Base-by-base conservation (phyloP, 2,888 invertebrate species). In the Pollenia angustigena region DNA sequence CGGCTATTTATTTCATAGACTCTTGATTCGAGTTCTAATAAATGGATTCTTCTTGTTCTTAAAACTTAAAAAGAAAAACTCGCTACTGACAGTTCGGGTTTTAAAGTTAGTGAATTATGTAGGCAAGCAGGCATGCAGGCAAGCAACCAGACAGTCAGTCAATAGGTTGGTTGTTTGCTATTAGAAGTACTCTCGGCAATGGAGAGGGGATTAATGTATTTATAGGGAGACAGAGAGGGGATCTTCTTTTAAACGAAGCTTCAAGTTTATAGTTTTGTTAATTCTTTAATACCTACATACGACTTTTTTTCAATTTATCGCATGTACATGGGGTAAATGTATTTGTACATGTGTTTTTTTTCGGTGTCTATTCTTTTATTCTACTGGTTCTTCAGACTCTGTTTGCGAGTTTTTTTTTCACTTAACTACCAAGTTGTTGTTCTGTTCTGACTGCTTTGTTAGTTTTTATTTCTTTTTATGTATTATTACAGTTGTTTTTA, bases 341-440 rank as follows among this genome's bases (percentile, higher is more conserved):
- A 62, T 54, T 50, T 64, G 52, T 60, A 66, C 64, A 66, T 66
- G 46, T 64, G 42, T 46, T 46, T 14, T 40, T 78, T 32, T 40
- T 64, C 46, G 4, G 56, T 48, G 48, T 69, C 40, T 18, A 46
- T 60, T 12, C 54, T 64, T 62, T 78, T 79, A 32, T 64, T 74
- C 48, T 75, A 84, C 80, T 81, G 76, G 84, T 84, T 78, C 81
- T 75, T 50, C 75, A 60, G 71, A 72, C 66, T 66, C 32, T 69
- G 66, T 69, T 62, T 60, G 9, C 2, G 14, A 7, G 42, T 32
- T 58, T 74, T 74, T 62, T 44, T 23, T 14, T n/a, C 2, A 11
- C 54, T 72, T 72, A 54, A 54, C 68, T 23, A 74, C 14, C 66
- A 75, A 81, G 42, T 82, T 75, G 48, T 52, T 79, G 32, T 32